Base-by-base conservation (phyloP, 2,888 invertebrate species). In the Drosophila mulleri region DNA sequence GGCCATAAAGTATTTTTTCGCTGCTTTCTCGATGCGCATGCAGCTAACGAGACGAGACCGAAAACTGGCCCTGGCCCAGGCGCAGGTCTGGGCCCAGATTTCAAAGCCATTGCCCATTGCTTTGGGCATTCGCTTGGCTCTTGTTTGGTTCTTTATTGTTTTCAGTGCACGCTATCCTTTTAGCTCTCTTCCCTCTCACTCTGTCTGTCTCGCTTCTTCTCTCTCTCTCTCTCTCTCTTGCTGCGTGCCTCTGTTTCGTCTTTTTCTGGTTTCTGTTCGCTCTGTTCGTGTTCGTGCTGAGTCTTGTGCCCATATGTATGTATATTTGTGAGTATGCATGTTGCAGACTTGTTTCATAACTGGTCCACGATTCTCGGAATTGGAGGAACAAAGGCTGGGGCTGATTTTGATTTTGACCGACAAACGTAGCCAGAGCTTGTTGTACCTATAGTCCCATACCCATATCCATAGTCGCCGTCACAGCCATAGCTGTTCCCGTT, bases 361-460 rank as follows among this genome's bases (percentile, higher is more conserved):
- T 92, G 91, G 92, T 92, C 91, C 87, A 88, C 81, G 80, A 87
- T 92, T 92, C 92, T 90, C 79, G 81, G 92, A 92, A 92, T 85
- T 82, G 86, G 70, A 76, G 83, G 89, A 81, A 90, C 90, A 89
- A 89, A 91, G 89, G 82, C 89, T 83, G 71, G 68, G 79, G 58
- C 89, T 78, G 78, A 82, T 88, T 90, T 90, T 88, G 83, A 88
- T 90, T 90, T 92, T 91, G 91, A 92, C 92, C 92, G 92, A 92
- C 92, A 91, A 91, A 91, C 83, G 83, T 80, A 85, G 88, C 82
- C 83, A 79, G 89, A 67, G 77, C 88, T 73, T 88, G 78, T 68
- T 79, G 73, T 83, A 63, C 7, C 45, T 23, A 8, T 44, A 44
- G 44, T 44, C 44, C 20, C 26, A n/a, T 41, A 44, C 12, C 42